Conservation (phyloP, 2,888 invertebrate genomes). For the Hirtodrosophila histrioides region DNA sequence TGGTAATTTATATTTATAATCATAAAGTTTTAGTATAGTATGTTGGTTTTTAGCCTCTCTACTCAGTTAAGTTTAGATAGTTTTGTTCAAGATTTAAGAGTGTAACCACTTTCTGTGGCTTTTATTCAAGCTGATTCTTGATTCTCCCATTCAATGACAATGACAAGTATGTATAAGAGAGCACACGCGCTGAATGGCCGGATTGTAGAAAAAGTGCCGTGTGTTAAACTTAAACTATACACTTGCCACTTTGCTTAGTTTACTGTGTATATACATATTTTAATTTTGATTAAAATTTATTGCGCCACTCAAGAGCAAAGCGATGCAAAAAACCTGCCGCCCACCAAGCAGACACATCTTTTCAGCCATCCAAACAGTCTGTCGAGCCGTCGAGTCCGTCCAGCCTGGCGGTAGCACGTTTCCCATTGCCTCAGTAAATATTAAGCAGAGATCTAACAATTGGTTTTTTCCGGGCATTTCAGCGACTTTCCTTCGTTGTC, state of each 20-base stretch:
- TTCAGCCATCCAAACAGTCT: background rate
- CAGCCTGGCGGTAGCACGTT: slow-evolving; percentile 25
- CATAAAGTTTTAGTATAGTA: no score
- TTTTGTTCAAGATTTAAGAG: background rate
- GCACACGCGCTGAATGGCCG: slow-evolving; percentile 64
- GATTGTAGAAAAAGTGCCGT: slow-evolving; percentile 6
- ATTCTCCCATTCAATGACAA: slow-evolving; percentile 34
- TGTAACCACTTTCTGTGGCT: slow-evolving; percentile 9
- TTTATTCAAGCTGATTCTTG: slow-evolving; percentile 3
- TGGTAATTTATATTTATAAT: no score
- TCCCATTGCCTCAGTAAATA: slow-evolving; percentile 59
- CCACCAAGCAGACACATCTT: slow-evolving; percentile 37
- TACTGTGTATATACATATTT: slow-evolving; percentile 66
- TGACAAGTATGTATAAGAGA: slow-evolving; percentile 37
- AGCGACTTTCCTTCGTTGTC: slow-evolving; percentile 59
- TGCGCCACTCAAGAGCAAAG: slow-evolving; percentile 67
- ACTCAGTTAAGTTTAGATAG: no score
- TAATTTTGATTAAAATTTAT: slow-evolving; percentile 81
- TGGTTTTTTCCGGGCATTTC: slow-evolving; percentile 85
- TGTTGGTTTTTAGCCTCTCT: no score
- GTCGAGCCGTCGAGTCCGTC: slow-evolving; percentile 4
- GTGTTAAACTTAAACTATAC: slow-evolving; percentile 39
- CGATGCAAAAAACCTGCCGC: slow-evolving; percentile 47
- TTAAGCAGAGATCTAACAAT: slow-evolving; percentile 83
- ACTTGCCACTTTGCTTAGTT: slow-evolving; percentile 63